Evolutionary conservation across 2,113 vertebrate genomes (phyloP).

Genomic region (Pterocles orientalis): DNA sequence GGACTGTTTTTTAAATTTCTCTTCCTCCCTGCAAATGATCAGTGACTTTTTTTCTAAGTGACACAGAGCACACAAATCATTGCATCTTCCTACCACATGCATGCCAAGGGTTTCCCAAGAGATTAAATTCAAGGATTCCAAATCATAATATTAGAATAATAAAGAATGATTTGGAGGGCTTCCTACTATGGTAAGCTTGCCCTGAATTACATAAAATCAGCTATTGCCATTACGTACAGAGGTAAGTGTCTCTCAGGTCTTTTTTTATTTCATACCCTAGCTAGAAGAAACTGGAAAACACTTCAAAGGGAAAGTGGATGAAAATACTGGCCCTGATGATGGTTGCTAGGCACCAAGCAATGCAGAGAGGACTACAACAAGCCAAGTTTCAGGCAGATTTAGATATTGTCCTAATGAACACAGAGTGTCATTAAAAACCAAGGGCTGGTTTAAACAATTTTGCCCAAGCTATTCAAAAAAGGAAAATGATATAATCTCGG

Average conservation of each 20-base stretch:
- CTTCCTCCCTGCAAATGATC: neutral
- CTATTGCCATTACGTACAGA: neutral
- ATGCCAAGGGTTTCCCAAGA: neutral
- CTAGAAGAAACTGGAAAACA: constrained; percentile 58
- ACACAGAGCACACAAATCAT: neutral
- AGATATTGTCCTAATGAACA: constrained; percentile 52
- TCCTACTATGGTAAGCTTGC: constrained; percentile 16
- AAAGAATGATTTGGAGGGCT: constrained; percentile 7
- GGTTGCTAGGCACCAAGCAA: constrained; percentile 74
- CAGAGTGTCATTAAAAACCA: constrained; percentile 9
- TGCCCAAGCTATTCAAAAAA: neutral
- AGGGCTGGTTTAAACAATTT: neutral
- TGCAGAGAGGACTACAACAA: constrained; percentile 44
- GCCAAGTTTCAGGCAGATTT: constrained; percentile 28
- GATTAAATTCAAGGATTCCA: constrained; percentile 16
- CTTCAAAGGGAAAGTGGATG: constrained; percentile 32
- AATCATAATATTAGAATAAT: constrained; percentile 22
- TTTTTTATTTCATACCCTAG: constrained; percentile 32
- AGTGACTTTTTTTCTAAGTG: neutral
- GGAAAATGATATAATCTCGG: neutral
- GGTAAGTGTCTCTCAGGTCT: constrained; percentile 24
- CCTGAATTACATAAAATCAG: constrained; percentile 48
- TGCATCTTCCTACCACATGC: neutral
- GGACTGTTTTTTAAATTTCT: neutral
- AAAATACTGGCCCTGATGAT: constrained; percentile 29